Evolutionary conservation across 2,888 invertebrate species (phyloP).

Genomic region (Hemicrepidius hirtus): DNA sequence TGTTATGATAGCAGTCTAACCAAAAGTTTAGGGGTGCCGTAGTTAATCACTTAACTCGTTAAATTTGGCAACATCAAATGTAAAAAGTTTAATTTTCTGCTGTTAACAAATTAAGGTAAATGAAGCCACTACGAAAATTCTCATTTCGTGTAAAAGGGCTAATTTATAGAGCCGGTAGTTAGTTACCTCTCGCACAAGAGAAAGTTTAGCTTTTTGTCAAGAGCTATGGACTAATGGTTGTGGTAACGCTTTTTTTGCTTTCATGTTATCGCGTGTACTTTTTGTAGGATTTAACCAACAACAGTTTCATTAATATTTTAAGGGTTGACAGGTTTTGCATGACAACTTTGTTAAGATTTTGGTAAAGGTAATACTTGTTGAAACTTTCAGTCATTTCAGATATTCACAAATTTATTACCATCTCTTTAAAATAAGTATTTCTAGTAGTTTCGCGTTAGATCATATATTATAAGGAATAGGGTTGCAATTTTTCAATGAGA

Average conservation of each 20-base stretch:
- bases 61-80: constrained; percentile 1
- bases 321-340: neutral
- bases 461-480: no score
- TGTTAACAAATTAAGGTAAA: constrained; percentile 18
- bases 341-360: neutral
- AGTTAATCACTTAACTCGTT: constrained; percentile 11
- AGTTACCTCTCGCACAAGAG: no score
- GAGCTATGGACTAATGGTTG: neutral
- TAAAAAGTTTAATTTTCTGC: constrained; percentile 16
- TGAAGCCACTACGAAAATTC: constrained; percentile 6
- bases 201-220: no score
- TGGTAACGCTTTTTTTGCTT: neutral
- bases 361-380: neutral
- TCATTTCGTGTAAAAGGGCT: neutral
- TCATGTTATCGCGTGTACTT: neutral
- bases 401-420: no score
- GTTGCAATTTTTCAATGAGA: no score
- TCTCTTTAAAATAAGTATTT: no score
- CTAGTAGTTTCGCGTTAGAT: no score
- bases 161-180: constrained; percentile 1
- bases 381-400: no score
- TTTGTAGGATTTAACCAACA: neutral
- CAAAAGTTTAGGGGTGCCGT: neutral
- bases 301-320: neutral
- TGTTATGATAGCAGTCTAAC: constrained; percentile 8